Conservation (phyloP, 2,113 vertebrate species). For the Ceyx margarethae region DNA sequence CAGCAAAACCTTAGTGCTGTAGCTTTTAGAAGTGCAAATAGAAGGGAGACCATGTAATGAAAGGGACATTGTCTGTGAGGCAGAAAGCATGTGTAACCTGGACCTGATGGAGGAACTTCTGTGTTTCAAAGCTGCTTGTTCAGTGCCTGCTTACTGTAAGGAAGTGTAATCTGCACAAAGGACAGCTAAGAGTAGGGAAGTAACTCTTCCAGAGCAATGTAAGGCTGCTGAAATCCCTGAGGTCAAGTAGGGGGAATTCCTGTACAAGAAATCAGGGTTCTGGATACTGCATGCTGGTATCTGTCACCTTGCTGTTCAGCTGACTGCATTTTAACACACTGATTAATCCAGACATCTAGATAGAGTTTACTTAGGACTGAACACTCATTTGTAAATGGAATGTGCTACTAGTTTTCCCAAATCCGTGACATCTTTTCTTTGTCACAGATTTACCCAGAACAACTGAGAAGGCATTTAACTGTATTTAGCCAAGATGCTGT, state of each 20-base stretch:
- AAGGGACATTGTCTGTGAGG: neutral
- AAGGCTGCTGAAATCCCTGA: conserved; percentile 29
- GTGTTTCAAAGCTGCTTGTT: neutral
- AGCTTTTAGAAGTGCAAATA: neutral
- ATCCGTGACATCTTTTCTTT: neutral
- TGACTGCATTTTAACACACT: neutral
- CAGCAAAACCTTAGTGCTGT: neutral
- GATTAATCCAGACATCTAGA: neutral
- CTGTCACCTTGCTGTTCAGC: neutral
- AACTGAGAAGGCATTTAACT: neutral
- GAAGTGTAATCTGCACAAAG: neutral
- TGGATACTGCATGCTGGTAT: neutral
- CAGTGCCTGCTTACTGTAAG: neutral
- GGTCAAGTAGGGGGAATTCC: conserved; percentile 39
- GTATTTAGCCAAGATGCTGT: neutral
- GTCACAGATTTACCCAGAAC: neutral
- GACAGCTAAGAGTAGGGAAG: neutral
- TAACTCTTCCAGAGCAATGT: neutral
- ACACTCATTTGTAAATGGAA: neutral
- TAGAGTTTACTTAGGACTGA: neutral
- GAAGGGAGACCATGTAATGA: neutral
- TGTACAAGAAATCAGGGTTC: neutral
- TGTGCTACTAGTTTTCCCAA: neutral
- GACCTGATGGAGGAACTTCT: neutral
- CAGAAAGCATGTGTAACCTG: neutral